Percentiles rank a stretch among this genome's conserved stretches.
Evolutionary conservation across 2,888 invertebrate genomes (phyloP).

Genomic region (Alloscopus bannaensis): DNA sequence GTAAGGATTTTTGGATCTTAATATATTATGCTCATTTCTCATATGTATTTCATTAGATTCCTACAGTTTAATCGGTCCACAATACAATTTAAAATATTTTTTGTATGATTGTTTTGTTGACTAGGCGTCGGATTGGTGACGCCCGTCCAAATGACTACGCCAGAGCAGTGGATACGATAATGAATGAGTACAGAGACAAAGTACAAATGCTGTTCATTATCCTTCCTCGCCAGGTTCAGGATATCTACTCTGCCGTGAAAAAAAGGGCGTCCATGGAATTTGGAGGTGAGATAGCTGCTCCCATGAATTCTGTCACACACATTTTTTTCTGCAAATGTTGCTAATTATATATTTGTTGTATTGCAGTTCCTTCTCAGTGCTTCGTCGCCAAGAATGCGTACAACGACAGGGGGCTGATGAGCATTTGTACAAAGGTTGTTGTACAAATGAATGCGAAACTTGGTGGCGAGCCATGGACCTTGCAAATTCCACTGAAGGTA

Average conservation of each 20-base stretch:
- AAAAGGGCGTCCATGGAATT: constrained; percentile 57
- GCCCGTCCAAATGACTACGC: constrained; percentile 52
- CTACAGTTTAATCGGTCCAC: too few species aligned
- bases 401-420: constrained; percentile 55
- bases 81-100: neutral
- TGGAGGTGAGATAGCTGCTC: constrained; percentile 61
- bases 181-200: constrained; percentile 39
- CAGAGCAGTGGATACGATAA: constrained; percentile 45
- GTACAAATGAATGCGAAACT: constrained; percentile 80
- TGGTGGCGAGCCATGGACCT: constrained; percentile 92
- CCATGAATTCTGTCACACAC: too few species aligned
- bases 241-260: constrained; percentile 63
- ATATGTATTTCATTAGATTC: too few species aligned
- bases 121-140: constrained; percentile 27
- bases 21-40: neutral
- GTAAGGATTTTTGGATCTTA: constrained; percentile 30
- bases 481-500: constrained; percentile 80
- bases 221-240: constrained; percentile 47
- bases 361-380: constrained; percentile 69
- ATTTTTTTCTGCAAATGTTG: too few species aligned
- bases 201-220: constrained; percentile 67
- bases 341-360: neutral
- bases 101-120: too few species aligned
- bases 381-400: constrained; percentile 58
- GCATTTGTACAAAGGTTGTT: constrained; percentile 76